A percentile compares a stretch with the other conserved stretches of the same genome.
Evolutionary conservation across 2,797 vertebrate species (phyloP).

Genomic region (Emydoidea blandingii): DNA sequence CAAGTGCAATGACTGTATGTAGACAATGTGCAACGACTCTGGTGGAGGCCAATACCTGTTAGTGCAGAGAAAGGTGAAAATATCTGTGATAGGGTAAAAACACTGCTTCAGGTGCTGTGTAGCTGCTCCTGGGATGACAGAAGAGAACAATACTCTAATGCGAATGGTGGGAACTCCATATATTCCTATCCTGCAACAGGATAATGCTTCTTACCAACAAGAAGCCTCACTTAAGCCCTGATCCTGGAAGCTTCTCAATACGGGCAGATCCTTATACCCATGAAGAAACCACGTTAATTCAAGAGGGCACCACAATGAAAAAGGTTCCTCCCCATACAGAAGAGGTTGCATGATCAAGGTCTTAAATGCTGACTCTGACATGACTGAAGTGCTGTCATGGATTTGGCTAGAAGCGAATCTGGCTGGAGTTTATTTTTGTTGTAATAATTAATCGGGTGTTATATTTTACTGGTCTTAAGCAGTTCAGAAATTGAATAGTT

Average conservation of each 20-base stretch:
- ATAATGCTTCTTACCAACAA: neutral
- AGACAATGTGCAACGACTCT: neutral
- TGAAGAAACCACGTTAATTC: neutral
- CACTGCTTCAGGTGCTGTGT: neutral
- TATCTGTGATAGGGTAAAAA: neutral
- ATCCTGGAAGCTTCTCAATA: neutral
- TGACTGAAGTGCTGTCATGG: neutral
- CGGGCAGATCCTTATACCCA: neutral
- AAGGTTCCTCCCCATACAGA: neutral
- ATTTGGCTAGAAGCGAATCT: neutral
- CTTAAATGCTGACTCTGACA: neutral
- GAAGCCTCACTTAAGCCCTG: neutral
- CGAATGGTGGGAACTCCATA: neutral
- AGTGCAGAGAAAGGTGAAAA: neutral
- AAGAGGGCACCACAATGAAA: neutral
- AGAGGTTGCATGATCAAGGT: rapidly evolving
- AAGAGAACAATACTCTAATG: neutral
- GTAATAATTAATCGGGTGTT: constrained; percentile 5
- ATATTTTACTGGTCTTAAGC: neutral
- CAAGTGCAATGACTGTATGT: neutral
- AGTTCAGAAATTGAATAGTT: constrained; percentile 36
- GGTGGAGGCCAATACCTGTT: neutral
- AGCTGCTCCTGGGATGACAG: neutral
- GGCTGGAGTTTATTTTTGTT: neutral
- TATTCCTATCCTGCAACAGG: neutral